phyloP scores from a whole-genome alignment of 2,888 invertebrate genomes.

The Timandra comae region DNA sequence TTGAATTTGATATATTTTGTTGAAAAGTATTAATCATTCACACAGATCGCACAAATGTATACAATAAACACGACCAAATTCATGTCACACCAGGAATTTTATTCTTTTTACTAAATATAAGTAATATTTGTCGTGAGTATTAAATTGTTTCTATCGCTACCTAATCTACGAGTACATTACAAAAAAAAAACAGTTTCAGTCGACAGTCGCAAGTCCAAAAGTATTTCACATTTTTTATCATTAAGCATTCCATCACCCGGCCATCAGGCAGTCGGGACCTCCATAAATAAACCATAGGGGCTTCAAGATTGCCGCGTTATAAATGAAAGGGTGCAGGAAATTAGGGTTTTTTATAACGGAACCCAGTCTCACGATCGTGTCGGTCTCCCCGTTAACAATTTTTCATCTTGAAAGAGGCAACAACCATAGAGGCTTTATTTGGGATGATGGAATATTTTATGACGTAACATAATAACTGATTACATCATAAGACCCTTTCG shows the following conservation, averaged over 20 bases:
- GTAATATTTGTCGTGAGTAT: no score
- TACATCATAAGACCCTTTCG: conserved; percentile 26
- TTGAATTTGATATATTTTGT: no score
- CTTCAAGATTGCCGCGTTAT: conserved; percentile 71
- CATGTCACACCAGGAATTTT: no score
- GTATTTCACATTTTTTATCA: conserved; percentile 51
- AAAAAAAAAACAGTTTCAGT: not conserved
- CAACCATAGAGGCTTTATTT: conserved; percentile 48
- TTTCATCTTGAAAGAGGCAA: conserved; percentile 61
- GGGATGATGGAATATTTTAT: conserved; percentile 54
- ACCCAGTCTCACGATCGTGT: conserved; percentile 49
- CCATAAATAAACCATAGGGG: conserved; percentile 70
- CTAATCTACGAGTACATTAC: no score
- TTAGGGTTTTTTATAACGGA: conserved; percentile 73
- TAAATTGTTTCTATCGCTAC: no score
- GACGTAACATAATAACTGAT: conserved; percentile 40
- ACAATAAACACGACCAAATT: no score
- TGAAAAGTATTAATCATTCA: no score
- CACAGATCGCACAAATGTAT: no score
- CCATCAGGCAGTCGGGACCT: conserved; percentile 67
- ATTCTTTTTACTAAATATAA: no score
- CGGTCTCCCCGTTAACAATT: conserved; percentile 62
- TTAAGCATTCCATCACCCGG: conserved; percentile 67
- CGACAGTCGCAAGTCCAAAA: conserved; percentile 33
- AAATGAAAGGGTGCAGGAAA: conserved; percentile 76